These are phyloP conservation scores for Zophobas morio DNA, from an alignment of 1,140 invertebrate genomes.

Conservation along the genomic window DNA sequence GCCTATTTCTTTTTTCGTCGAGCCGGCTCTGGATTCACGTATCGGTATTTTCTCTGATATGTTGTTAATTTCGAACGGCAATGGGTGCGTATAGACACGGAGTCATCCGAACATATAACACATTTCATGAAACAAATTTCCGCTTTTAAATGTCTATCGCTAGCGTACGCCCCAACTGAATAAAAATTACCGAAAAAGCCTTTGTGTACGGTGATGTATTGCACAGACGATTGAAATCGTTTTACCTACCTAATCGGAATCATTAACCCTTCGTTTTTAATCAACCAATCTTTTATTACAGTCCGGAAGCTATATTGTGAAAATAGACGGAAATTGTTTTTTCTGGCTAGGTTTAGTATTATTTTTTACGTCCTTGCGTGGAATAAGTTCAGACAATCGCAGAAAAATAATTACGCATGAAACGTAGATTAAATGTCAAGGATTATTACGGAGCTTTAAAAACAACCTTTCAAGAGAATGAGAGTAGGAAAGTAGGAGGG, in stretches of 20 bases:
- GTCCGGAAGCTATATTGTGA: slow-evolving; percentile 10
- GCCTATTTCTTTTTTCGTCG: too few relatives aligned
- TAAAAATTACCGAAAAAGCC: slow-evolving; percentile 34
- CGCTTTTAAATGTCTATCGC: slow-evolving; percentile 48
- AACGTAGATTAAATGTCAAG: slow-evolving; percentile 34
- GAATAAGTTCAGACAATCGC: slow-evolving; percentile 30
- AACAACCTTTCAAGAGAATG: slow-evolving; percentile 10
- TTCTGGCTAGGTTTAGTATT: neutral
- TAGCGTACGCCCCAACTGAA: slow-evolving; percentile 20
- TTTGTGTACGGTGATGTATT: slow-evolving; percentile 35
- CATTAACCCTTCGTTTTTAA: slow-evolving; percentile 39
- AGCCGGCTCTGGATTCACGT: neutral
- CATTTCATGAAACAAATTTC: slow-evolving; percentile 49
- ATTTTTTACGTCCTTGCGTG: slow-evolving; percentile 7
- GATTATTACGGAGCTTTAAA: neutral
- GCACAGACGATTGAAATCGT: slow-evolving; percentile 28
- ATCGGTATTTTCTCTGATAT: slow-evolving; percentile 24
- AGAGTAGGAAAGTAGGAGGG: neutral
- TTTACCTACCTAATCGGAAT: slow-evolving; percentile 30
- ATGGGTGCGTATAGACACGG: neutral
- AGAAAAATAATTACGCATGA: slow-evolving; percentile 22
- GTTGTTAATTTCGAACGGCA: slow-evolving; percentile 7
- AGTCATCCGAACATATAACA: slow-evolving; percentile 21
- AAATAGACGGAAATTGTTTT: slow-evolving; percentile 27
- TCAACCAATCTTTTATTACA: slow-evolving; percentile 26